Percentiles rank a stretch among this genome's conserved stretches.
Evolutionary conservation across 2,888 invertebrate genomes (phyloP).

Genomic region (Automeris io): DNA sequence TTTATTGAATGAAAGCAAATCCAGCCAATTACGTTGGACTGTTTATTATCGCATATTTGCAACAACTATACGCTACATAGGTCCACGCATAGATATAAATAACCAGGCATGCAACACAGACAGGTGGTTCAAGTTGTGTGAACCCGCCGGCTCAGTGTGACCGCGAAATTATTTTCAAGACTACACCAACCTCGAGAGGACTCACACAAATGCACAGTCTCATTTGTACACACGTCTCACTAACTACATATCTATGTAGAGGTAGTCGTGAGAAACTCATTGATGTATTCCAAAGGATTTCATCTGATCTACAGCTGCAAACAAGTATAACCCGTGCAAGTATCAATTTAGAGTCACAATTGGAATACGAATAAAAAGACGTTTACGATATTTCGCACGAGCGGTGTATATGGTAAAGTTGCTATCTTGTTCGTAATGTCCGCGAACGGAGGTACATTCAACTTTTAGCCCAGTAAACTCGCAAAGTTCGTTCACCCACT

Average conservation of each 20-base stretch:
- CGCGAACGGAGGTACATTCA: constrained; percentile 77
- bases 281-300: constrained; percentile 37
- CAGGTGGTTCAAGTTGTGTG: constrained; percentile 73
- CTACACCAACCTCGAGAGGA: constrained; percentile 67
- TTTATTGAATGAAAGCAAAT: constrained; percentile 16
- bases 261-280: constrained; percentile 74
- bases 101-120: constrained; percentile 72
- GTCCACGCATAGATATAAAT: constrained; percentile 70
- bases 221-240: constrained; percentile 61
- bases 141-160: constrained; percentile 71
- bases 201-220: constrained; percentile 36
- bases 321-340: constrained; percentile 31
- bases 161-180: constrained; percentile 78
- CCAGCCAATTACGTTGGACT: constrained; percentile 30
- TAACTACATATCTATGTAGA: constrained; percentile 56
- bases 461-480: constrained; percentile 79
- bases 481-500: constrained; percentile 75
- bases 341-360: constrained; percentile 23
- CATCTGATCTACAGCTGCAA: constrained; percentile 24
- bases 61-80: constrained; percentile 39
- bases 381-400: constrained; percentile 39
- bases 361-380: constrained; percentile 31
- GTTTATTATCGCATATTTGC: constrained; percentile 31
- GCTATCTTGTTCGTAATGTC: constrained; percentile 77
- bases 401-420: constrained; percentile 63